phyloP scores from a whole-genome alignment of 2,888 invertebrate genomes.

The Ashinkailepas kermadecensis region DNA sequence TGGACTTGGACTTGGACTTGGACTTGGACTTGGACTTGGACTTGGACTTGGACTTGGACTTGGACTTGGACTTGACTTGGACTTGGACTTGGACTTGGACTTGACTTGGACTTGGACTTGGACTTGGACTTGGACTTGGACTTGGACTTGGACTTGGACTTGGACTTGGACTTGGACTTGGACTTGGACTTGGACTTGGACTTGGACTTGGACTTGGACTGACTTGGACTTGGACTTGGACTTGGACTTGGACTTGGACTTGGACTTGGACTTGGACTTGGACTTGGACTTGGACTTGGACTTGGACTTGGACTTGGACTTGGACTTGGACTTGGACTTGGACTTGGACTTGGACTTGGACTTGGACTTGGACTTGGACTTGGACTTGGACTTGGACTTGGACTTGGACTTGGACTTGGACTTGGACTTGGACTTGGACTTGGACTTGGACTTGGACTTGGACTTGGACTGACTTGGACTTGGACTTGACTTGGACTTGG shows the following conservation, averaged over 20 bases:
- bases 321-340: constrained; percentile 24
- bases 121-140: constrained; percentile 21
- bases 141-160: constrained; percentile 28
- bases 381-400: constrained; percentile 20
- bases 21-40: constrained; percentile 14
- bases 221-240: constrained; percentile 27
- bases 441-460: constrained; percentile 14
- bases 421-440: constrained; percentile 14
- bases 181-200: constrained; percentile 27
- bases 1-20: constrained; percentile 14
- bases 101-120: no score
- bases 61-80: no score
- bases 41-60: constrained; percentile 14
- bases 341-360: constrained; percentile 12
- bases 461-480: neutral
- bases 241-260: constrained; percentile 26
- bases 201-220: constrained; percentile 28
- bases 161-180: constrained; percentile 29
- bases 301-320: constrained; percentile 11
- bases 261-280: constrained; percentile 16
- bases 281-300: constrained; percentile 22
- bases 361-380: constrained; percentile 13
- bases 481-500: no score
- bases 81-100: no score
- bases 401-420: constrained; percentile 16